Conservation (phyloP, 1,140 invertebrate species). For the Glomeris maerens region DNA sequence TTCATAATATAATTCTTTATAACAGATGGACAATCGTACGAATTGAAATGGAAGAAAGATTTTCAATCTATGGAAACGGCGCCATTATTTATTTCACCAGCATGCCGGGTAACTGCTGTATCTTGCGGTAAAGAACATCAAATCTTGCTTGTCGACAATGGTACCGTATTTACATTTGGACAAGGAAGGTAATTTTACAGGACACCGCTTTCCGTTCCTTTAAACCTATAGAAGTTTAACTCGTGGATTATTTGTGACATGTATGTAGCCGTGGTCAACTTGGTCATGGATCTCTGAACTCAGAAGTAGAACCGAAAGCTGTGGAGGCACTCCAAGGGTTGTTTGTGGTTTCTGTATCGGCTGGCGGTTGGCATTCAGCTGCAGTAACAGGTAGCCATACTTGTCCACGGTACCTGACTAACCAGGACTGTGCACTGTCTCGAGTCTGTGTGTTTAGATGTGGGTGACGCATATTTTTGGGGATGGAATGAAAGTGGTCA, state of each 20-base stretch:
- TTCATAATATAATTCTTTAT: no score
- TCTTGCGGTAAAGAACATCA: slow-evolving; percentile 67
- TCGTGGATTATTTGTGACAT: slow-evolving; percentile 8
- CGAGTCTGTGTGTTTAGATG: slow-evolving; percentile 18
- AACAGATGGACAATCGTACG: no score
- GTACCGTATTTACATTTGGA: slow-evolving; percentile 63
- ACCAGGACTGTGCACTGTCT: background rate
- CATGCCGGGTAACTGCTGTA: no score
- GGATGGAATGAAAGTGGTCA: slow-evolving; percentile 77
- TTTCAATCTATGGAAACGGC: no score
- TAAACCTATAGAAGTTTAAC: slow-evolving; percentile 10
- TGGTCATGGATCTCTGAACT: slow-evolving; percentile 53
- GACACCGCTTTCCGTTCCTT: slow-evolving; percentile 11
- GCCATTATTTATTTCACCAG: no score
- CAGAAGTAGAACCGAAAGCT: slow-evolving; percentile 42
- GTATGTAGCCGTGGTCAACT: slow-evolving; percentile 61
- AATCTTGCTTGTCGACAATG: slow-evolving; percentile 50
- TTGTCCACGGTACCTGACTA: background rate
- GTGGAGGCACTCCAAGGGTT: slow-evolving; percentile 59
- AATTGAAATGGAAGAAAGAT: no score
- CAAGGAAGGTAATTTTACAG: slow-evolving; percentile 47
- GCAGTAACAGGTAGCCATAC: slow-evolving; percentile 44
- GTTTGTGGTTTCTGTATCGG: slow-evolving; percentile 41
- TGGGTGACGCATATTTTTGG: slow-evolving; percentile 54
- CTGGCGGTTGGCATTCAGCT: slow-evolving; percentile 71